These are phyloP conservation scores for Brachyopa scutellaris DNA, from an alignment of 2,888 invertebrate species.

Conservation along the genomic window DNA sequence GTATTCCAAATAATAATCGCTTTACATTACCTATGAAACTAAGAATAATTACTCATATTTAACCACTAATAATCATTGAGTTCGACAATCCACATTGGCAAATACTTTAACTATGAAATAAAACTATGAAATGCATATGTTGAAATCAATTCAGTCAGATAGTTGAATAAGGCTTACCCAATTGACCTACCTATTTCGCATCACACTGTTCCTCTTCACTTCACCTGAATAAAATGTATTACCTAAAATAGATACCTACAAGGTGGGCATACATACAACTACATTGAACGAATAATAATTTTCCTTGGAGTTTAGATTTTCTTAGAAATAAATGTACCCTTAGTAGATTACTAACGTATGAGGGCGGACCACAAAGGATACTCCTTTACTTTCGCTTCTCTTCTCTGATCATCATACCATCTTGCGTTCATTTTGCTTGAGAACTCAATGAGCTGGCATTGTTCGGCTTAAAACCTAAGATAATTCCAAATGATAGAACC, in stretches of 20 bases:
- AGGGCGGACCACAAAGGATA: not conserved
- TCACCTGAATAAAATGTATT: not conserved
- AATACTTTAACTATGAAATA: no score
- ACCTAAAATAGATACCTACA: not conserved
- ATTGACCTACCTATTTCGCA: constrained; percentile 40
- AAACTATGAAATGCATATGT: no score
- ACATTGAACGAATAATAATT: not conserved
- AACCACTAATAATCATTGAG: no score
- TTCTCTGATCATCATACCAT: not conserved
- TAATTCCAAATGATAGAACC: constrained; percentile 33
- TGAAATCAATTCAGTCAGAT: constrained; percentile 26
- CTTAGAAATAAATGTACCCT: constrained; percentile 14
- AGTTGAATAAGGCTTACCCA: constrained; percentile 26
- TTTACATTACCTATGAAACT: no score
- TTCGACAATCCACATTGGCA: no score
- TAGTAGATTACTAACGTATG: constrained; percentile 4
- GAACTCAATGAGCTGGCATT: constrained; percentile 16
- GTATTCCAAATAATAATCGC: no score
- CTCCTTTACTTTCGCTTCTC: not conserved
- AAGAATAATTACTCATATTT: no score
- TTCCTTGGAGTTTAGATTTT: not conserved
- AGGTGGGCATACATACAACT: not conserved
- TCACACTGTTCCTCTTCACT: not conserved
- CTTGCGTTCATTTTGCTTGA: not conserved
- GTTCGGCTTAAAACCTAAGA: constrained; percentile 19